A percentile compares a stretch with the other conserved stretches of the same genome.
Evolutionary conservation across 1,140 invertebrate genomes (phyloP).

Genomic region (Lordiphosa mommai): DNA sequence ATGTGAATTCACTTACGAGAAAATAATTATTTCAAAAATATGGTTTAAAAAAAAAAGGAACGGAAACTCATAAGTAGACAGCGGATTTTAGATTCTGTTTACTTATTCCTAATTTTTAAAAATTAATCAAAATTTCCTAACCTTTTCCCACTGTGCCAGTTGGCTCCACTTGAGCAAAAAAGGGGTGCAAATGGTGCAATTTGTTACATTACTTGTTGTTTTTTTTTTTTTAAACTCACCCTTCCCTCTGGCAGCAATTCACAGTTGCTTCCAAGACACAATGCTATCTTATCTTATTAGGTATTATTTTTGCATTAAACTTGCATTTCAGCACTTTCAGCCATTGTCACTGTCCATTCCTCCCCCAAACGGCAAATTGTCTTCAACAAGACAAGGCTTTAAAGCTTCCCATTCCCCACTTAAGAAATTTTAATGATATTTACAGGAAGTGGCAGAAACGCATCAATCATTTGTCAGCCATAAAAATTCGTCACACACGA

Average conservation of each 20-base stretch:
- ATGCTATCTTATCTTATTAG: constrained; percentile 77
- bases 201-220: constrained; percentile 64
- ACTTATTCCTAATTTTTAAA: no score
- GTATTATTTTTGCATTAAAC: constrained; percentile 75
- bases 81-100: no score
- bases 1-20: no score
- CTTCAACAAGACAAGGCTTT: constrained; percentile 44
- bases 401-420: constrained; percentile 25
- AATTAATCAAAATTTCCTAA: neutral
- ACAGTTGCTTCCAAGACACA: constrained; percentile 46
- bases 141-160: constrained; percentile 21
- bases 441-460: constrained; percentile 62
- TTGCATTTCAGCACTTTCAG: constrained; percentile 61
- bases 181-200: constrained; percentile 74
- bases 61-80: no score
- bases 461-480: constrained; percentile 78
- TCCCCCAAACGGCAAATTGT: constrained; percentile 31
- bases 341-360: constrained; percentile 2
- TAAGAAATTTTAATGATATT: constrained; percentile 64
- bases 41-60: no score
- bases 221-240: constrained; percentile 26
- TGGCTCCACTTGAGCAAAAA: constrained; percentile 14
- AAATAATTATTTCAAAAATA: no score
- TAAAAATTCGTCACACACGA: constrained; percentile 77
- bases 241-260: neutral